Evolutionary conservation across 2,113 vertebrate species (phyloP).

Genomic region (Cyprinodon brontotheroides): DNA sequence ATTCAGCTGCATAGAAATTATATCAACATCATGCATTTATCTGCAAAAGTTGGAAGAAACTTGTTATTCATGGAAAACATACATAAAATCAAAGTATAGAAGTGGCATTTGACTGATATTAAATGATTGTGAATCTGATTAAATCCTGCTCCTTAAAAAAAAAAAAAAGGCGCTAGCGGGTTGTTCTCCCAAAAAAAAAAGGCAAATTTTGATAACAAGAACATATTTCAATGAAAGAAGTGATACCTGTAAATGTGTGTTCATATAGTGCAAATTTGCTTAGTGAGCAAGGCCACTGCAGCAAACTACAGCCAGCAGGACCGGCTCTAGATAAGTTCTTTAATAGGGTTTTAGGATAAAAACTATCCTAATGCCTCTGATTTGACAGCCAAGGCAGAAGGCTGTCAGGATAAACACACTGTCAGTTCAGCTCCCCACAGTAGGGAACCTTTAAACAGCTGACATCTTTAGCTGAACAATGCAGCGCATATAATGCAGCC

Average conservation of each 20-base stretch:
- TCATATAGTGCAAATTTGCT: constrained; percentile 51
- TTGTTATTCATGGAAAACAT: constrained; percentile 19
- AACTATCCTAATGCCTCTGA: constrained; percentile 42
- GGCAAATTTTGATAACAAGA: constrained; percentile 33
- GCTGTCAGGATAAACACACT: constrained; percentile 14
- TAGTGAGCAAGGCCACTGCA: constrained; percentile 40
- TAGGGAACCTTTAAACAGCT: constrained; percentile 2
- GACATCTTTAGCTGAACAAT: constrained; percentile 25
- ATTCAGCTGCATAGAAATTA: neutral
- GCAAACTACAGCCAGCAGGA: constrained; percentile 34
- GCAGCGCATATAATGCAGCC: constrained; percentile 8
- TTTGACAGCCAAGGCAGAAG: constrained; percentile 37
- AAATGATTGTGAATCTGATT: constrained; percentile 6
- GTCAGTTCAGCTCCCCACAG: constrained; percentile 5
- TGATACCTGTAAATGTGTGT: constrained; percentile 9
- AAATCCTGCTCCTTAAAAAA: constrained; percentile 37
- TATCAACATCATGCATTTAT: too few species aligned
- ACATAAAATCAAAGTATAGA: constrained; percentile 15
- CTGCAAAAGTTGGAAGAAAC: neutral
- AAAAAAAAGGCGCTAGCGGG: constrained; percentile 31
- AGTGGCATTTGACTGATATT: constrained; percentile 10
- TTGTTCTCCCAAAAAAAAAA: constrained; percentile 30
- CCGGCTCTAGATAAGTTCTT: constrained; percentile 44
- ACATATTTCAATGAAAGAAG: too few species aligned
- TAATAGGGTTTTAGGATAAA: constrained; percentile 48